phyloP scores from a whole-genome alignment of 2,888 invertebrate genomes.

The Gymnocheta viridis region DNA sequence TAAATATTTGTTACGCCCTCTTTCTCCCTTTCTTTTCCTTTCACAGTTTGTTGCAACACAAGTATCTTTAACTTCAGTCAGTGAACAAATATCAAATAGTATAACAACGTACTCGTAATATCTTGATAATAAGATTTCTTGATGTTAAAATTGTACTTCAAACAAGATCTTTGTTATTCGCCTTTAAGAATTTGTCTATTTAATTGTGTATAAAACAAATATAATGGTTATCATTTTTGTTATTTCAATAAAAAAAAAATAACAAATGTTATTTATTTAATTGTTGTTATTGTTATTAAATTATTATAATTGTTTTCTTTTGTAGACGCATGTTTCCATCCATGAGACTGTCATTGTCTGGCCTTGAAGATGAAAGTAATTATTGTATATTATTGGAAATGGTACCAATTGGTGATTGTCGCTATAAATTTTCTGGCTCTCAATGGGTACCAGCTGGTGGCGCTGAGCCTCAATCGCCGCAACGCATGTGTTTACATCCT shows the following conservation, averaged over 20 bases:
- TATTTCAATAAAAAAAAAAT: slow-evolving; percentile 23
- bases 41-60: not conserved
- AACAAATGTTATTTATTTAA: slow-evolving; percentile 34
- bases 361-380: slow-evolving; percentile 90
- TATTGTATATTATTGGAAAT: slow-evolving; percentile 93
- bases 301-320: slow-evolving; percentile 32
- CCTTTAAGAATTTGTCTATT: slow-evolving; percentile 45
- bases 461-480: slow-evolving; percentile 91
- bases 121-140: slow-evolving; percentile 44
- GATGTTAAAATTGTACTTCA: slow-evolving; percentile 3
- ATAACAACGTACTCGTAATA: not conserved
- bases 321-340: slow-evolving; percentile 96
- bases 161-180: slow-evolving; percentile 24
- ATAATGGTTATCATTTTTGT: slow-evolving; percentile 54
- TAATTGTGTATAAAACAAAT: slow-evolving; percentile 53
- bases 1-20: slow-evolving; percentile 79
- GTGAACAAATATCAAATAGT: slow-evolving; percentile 22
- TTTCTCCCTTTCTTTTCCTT: slow-evolving; percentile 5
- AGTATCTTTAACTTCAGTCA: not conserved
- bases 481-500: slow-evolving; percentile 91
- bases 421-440: slow-evolving; percentile 91
- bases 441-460: slow-evolving; percentile 94
- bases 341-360: slow-evolving; percentile 88
- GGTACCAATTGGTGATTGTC: slow-evolving; percentile 88
- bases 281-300: slow-evolving; percentile 38